A percentile compares a stretch with the other conserved stretches of the same genome.
phyloP scores from a whole-genome alignment of 2,888 invertebrate species.

The Drosophila mettleri region DNA sequence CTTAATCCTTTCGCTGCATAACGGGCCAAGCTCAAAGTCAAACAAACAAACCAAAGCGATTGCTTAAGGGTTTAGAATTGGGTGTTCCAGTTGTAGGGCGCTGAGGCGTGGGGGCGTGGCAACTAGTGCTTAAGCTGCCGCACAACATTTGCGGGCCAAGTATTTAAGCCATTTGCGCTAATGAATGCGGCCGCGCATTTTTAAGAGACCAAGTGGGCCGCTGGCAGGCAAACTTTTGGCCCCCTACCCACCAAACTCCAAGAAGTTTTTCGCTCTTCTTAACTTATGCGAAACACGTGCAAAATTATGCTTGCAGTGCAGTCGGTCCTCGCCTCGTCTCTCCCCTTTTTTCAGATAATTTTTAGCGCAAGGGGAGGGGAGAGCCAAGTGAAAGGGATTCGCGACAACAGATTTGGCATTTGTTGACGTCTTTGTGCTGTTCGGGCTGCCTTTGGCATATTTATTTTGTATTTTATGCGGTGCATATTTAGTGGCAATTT shows the following conservation, averaged over 20 bases:
- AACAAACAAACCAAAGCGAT: slow-evolving; percentile 70
- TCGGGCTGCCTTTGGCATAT: slow-evolving; percentile 9
- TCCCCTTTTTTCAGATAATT: slow-evolving; percentile 54
- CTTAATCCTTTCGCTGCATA: slow-evolving; percentile 72
- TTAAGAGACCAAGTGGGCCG: slow-evolving; percentile 43
- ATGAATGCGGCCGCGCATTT: slow-evolving; percentile 82
- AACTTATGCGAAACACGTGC: slow-evolving; percentile 81
- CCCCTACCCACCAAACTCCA: not conserved
- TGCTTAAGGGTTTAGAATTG: not conserved
- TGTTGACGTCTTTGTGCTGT: slow-evolving; percentile 30
- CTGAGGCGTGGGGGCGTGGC: not conserved
- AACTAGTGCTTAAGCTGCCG: slow-evolving; percentile 65
- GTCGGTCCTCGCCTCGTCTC: not conserved
- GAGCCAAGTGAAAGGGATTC: not conserved
- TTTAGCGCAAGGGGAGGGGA: slow-evolving; percentile 2
- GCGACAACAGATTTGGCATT: slow-evolving; percentile 35
- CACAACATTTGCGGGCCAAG: slow-evolving; percentile 69
- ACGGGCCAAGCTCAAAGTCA: slow-evolving; percentile 74
- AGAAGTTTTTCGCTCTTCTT: slow-evolving; percentile 45
- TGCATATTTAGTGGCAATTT: slow-evolving; percentile 41
- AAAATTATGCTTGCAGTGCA: slow-evolving; percentile 75
- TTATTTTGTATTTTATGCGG: slow-evolving; percentile 47
- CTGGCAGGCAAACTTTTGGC: slow-evolving; percentile 44
- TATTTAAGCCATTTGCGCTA: slow-evolving; percentile 82
- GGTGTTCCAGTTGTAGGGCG: not conserved